Evolutionary conservation across 2,113 vertebrate species (phyloP).

Genomic region (Sylvilagus bachmani): DNA sequence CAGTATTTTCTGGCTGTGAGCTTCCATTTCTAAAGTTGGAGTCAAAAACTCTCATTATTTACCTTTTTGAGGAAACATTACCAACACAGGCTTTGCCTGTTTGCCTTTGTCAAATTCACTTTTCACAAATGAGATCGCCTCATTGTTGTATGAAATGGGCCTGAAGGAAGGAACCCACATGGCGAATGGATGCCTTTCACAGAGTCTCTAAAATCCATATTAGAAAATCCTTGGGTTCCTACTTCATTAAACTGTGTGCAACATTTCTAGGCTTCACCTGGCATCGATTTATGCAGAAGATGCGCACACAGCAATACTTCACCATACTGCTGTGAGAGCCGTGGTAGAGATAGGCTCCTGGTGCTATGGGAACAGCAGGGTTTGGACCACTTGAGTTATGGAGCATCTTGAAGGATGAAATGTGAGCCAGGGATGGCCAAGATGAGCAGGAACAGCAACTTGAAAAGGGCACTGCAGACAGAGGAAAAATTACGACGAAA

Average conservation of each 20-base stretch:
- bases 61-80: slow-evolving; percentile 71
- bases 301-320: not conserved
- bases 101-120: slow-evolving; percentile 64
- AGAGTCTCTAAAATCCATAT: not conserved
- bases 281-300: not conserved
- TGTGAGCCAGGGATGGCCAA: not conserved
- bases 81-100: slow-evolving; percentile 73
- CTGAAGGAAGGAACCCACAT: slow-evolving; percentile 54
- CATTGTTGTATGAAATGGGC: slow-evolving; percentile 73
- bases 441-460: not conserved
- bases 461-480: not conserved
- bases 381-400: not conserved
- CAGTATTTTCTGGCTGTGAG: slow-evolving; percentile 83
- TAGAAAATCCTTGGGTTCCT: not conserved
- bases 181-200: slow-evolving; percentile 61
- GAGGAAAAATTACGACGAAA: not conserved
- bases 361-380: not conserved
- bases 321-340: not conserved
- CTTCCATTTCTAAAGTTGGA: slow-evolving; percentile 73
- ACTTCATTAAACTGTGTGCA: not conserved
- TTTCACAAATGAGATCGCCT: slow-evolving; percentile 67
- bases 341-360: not conserved
- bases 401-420: not conserved
- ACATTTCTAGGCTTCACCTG: not conserved
- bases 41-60: slow-evolving; percentile 83